Conservation (phyloP, 2,888 invertebrate genomes). For the Entomobrya proxima region DNA sequence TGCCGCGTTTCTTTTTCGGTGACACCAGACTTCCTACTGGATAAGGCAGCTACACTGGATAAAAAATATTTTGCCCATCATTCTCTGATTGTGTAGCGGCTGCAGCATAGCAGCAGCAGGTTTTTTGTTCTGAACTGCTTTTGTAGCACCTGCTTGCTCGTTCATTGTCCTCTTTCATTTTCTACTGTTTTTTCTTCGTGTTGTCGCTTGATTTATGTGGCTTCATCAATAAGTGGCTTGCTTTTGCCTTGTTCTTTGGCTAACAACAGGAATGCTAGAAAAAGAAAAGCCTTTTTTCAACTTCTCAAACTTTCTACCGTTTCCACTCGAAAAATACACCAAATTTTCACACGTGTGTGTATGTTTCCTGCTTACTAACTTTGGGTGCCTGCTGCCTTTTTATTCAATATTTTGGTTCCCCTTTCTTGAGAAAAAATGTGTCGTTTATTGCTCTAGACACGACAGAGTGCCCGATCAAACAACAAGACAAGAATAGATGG, state of each 20-base stretch:
- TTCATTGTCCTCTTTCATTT: conserved; percentile 13
- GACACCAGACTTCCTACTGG: conserved; percentile 18
- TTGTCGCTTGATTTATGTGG: conserved; percentile 50
- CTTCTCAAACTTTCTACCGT: neutral
- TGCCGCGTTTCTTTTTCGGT: conserved; percentile 10
- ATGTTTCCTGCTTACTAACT: neutral
- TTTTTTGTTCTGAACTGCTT: no score
- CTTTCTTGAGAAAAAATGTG: neutral
- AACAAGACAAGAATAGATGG: conserved; percentile 25
- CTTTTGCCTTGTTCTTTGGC: neutral
- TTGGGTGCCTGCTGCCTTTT: neutral
- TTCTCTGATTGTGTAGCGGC: neutral
- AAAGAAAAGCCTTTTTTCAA: neutral
- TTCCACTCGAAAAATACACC: neutral
- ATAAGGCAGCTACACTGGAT: neutral
- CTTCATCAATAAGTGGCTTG: conserved; percentile 49
- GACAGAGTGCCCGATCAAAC: neutral
- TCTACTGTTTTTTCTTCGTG: neutral
- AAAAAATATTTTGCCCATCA: neutral
- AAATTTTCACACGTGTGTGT: conserved; percentile 1
- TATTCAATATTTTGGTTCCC: neutral
- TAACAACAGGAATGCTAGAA: neutral
- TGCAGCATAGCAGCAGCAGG: neutral
- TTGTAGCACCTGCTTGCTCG: neutral
- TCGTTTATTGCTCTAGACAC: neutral